Base-by-base conservation (phyloP, 1,140 invertebrate species). In the Hyposmocoma kahamanoa region DNA sequence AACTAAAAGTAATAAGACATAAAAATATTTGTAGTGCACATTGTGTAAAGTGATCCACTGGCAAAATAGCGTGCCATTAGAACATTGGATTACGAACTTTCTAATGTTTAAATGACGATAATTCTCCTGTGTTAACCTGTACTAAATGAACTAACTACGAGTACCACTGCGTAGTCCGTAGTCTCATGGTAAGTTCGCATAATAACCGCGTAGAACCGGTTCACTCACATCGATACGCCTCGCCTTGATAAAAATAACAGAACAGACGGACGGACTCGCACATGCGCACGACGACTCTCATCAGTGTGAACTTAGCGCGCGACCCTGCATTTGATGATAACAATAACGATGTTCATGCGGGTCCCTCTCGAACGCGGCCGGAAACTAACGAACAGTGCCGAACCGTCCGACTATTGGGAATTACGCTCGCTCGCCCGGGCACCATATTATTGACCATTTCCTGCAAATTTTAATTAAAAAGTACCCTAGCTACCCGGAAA, bases 371-470 rank as follows among this genome's bases (percentile, higher is more conserved):
- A 74, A 3, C 38, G 28, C n/a, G 24, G 41, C 53, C 79, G 82
- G 59, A 72, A 59, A 65, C 45, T 28, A 5, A 72, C 82, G 79
- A 85, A 45, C 64, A 85, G 77, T 83, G 55, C 78, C 82, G 82
- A 83, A 55, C 48, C 53, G 47, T 54, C 53, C 54, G 44, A 56
- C 56, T 50, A 44, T 41, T 53, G 53, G 70, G 62, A 60, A 50
- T 60, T 61, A 71, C 79, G 67, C 56, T 59, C 46, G 67, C 50
- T 52, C 62, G 58, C n/a, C n/a, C 62, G 59, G 66, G 63, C 57
- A 50, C 51, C 56, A 57, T 56, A 66, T 71, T 80, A 83, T 81
- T 84, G 73, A 83, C 70, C 58, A 73, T 77, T 83, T 83, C 68
- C 67, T 76, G 50, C 49, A 49, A 59, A 69, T 67, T 70, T 47